A percentile compares a stretch with the other conserved stretches of the same genome.
Conservation (phyloP, 2,113 vertebrate genomes). For the Oenanthe oenanthe region DNA sequence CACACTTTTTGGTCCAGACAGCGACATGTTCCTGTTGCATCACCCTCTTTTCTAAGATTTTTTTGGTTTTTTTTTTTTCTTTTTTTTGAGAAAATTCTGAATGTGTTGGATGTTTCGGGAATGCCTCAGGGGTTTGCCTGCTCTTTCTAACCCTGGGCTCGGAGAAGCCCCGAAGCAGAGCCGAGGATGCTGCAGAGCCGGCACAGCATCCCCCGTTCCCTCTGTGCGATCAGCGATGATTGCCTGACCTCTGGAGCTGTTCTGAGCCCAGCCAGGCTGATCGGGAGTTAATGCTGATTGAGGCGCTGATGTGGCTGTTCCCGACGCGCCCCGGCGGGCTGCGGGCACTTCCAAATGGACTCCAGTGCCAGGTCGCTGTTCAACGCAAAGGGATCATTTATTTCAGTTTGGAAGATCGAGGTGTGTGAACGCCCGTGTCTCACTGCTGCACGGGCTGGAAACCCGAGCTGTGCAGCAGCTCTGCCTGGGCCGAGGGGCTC, state of each 20-base stretch:
- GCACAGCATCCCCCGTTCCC: rapidly evolving
- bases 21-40: neutral
- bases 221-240: neutral
- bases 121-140: neutral
- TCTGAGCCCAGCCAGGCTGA: slow-evolving; percentile 21
- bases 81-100: neutral
- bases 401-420: neutral
- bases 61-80: neutral
- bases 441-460: neutral
- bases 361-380: neutral
- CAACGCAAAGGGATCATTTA: neutral
- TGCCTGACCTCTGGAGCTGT: slow-evolving; percentile 31
- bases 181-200: neutral
- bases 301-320: slow-evolving; percentile 17
- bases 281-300: slow-evolving; percentile 34
- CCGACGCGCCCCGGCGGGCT: neutral
- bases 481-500: neutral
- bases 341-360: slow-evolving; percentile 14
- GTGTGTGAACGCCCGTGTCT: rapidly evolving
- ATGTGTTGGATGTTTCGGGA: neutral
- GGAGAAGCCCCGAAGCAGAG: rapidly evolving
- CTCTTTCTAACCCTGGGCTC: neutral
- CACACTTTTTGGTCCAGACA: neutral
- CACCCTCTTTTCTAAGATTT: neutral
- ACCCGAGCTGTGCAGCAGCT: neutral